Conservation (phyloP, 2,888 invertebrate genomes). For the Dorcus parallelipipedus region DNA sequence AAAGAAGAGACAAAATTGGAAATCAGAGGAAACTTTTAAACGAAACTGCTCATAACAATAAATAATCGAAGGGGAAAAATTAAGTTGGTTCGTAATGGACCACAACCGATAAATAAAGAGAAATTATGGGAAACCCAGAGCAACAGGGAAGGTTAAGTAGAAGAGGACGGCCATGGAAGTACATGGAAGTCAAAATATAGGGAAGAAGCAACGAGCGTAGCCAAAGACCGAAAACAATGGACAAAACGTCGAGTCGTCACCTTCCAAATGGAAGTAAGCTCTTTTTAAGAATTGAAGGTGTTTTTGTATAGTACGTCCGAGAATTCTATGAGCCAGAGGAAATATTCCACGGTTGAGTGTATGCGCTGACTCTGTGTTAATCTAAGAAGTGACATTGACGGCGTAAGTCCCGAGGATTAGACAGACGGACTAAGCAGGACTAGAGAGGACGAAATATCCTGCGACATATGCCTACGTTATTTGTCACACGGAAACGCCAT, state of each 20-base stretch:
- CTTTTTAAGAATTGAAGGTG: no score
- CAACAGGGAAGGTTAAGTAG: neutral
- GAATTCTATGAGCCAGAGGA: neutral
- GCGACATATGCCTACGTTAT: neutral
- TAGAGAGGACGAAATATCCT: neutral
- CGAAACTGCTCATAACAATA: no score
- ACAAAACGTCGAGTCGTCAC: no score
- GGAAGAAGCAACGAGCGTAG: no score
- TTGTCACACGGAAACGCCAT: neutral
- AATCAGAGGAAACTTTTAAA: no score
- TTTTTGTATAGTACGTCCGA: neutral
- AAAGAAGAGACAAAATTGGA: no score
- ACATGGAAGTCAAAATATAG: no score
- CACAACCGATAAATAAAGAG: neutral
- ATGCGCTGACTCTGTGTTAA: neutral
- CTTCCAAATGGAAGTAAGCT: no score
- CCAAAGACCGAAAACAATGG: no score
- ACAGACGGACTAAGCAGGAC: constrained; percentile 2
- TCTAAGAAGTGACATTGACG: constrained; percentile 3
- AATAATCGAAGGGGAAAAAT: no score
- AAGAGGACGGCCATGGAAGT: neutral
- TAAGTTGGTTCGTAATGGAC: neutral
- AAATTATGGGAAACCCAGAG: neutral
- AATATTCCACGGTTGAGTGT: neutral
- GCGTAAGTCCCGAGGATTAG: neutral